A percentile compares a stretch with the other conserved stretches of the same genome.
Conservation (phyloP, 2,113 vertebrate genomes). For the Mormyrus lacerda region DNA sequence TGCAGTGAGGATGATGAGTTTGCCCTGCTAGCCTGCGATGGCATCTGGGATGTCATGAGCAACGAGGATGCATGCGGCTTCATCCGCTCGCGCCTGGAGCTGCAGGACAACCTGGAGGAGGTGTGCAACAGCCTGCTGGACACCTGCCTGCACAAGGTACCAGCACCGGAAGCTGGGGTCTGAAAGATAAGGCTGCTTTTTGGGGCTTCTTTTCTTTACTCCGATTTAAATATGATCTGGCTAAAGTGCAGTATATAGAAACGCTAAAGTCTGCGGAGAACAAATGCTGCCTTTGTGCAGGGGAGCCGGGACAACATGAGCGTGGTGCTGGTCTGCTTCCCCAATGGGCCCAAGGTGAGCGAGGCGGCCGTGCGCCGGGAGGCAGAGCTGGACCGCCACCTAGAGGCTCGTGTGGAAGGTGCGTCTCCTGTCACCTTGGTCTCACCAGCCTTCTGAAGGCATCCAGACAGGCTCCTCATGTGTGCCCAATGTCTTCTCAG, state of each 20-base stretch:
- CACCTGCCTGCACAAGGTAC: constrained; percentile 98
- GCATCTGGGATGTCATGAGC: constrained; percentile 99
- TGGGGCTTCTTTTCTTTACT: neutral
- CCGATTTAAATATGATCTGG: neutral
- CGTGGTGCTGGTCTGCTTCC: constrained; percentile 94
- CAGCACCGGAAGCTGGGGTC: no score
- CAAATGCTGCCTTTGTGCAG: constrained; percentile 47
- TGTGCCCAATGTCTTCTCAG: constrained; percentile 48
- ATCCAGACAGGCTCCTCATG: neutral
- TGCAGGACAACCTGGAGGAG: constrained; percentile 93
- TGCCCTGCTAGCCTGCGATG: constrained; percentile 93
- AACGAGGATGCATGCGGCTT: constrained; percentile 98
- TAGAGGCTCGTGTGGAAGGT: constrained; percentile 94
- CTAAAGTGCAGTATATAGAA: neutral
- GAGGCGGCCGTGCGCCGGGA: constrained; percentile 92
- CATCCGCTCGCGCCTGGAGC: constrained; percentile 89
- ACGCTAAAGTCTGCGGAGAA: neutral
- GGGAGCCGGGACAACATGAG: constrained; percentile 99
- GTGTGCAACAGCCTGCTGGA: constrained; percentile 98
- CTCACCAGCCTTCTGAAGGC: neutral
- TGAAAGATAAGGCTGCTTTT: neutral
- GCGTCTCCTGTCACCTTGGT: constrained; percentile 40
- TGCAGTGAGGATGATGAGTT: constrained; percentile 93
- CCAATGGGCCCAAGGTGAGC: constrained; percentile 89
- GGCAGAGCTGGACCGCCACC: constrained; percentile 88